Base-by-base conservation (phyloP, 92 coral and sea anemone species). In the Porites cylindrica region DNA sequence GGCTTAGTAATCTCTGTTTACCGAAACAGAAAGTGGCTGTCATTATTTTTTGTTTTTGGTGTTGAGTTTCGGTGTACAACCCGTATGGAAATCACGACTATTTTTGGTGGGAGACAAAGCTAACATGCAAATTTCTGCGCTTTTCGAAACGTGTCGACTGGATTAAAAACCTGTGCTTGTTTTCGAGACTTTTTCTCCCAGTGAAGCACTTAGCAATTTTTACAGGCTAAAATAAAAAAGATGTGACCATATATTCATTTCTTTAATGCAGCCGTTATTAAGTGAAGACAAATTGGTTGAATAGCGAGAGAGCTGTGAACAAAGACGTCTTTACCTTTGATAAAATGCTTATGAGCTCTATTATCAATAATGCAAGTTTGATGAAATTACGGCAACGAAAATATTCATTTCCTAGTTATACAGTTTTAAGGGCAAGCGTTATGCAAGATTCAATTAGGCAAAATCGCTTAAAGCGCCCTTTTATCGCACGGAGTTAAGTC, bases 311-410 rank as follows among this genome's bases (percentile, higher is more conserved):
- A 76, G 59, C 58, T 1, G 54, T 60, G 88, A 90, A 95, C 96
- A 90, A 93, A 92, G 76, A 74, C 72, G 63, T 77, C 92, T 94
- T 94, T 88, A 90, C 94, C 93, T 95, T 88, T 88, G 93, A 83
- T 86, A 83, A 75, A 65, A 59, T 79, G 78, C 82, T 89, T 83
- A 86, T 85, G 88, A 88, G 58, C 69, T 59, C 90, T 81, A 88
- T 90, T 79, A 80, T 92, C 86, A 70, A 73, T 90, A 90, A 90
- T 90, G 79, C 82, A 88, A 74, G 84, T 77, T 81, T 83, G 92
- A 86, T 88, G 93, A 90, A 94, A 93, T 93, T 90, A 94, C 80
- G 81, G 91, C 85, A 56, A 67, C 80, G 82, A 82, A 56, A 94
- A 90, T 89, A 83, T 72, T 78, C 67, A 63, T 75, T 91, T 83